Evolutionary conservation across 2,797 vertebrate genomes (phyloP).

Genomic region (Lepus oiostolus): DNA sequence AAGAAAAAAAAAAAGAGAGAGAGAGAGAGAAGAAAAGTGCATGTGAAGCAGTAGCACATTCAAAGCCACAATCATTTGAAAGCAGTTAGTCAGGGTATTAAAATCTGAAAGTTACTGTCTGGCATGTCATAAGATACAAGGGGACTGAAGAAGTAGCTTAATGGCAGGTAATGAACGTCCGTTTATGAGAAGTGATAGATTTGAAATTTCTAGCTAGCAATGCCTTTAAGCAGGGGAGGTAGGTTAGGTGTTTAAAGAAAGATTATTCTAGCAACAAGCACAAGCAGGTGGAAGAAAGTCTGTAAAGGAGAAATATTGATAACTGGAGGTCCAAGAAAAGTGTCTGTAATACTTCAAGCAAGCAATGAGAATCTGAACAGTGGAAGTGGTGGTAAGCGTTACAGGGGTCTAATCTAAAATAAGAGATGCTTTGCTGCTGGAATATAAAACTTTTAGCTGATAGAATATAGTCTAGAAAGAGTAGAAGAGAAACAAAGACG

Average conservation of each 20-base stretch:
- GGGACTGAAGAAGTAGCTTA: background rate
- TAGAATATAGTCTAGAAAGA: background rate
- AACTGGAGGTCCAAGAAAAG: background rate
- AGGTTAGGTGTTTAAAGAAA: constrained; percentile 7
- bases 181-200: background rate
- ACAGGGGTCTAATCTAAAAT: background rate
- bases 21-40: background rate
- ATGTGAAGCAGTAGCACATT: background rate
- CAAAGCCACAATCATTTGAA: background rate
- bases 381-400: background rate
- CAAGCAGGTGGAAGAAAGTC: background rate
- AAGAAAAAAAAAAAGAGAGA: background rate
- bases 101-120: background rate
- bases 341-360: background rate
- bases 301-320: background rate
- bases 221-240: background rate
- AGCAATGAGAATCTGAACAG: background rate
- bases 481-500: background rate
- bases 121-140: constrained; percentile 8
- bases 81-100: background rate
- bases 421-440: background rate
- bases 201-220: background rate
- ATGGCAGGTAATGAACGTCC: background rate
- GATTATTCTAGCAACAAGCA: background rate
- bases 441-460: background rate